phyloP scores from a whole-genome alignment of 1,140 invertebrate genomes.

The fruit fly (Drosophila melanogaster) region Release_6_plus_ISO1_MT NC_004354.4:11424501-11425000 shows the following conservation, averaged over 20 bases:
- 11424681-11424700: slow-evolving; percentile 14
- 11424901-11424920: slow-evolving; percentile 5
- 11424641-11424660: slow-evolving; percentile 1
- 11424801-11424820: slow-evolving; percentile 25
- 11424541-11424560: too few species aligned
- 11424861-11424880: slow-evolving; percentile 1
- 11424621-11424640: slow-evolving; percentile 2
- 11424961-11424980: not conserved
- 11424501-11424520: too few species aligned
- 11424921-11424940: slow-evolving; percentile 19
- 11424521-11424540: too few species aligned
- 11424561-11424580: too few species aligned
- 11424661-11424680: slow-evolving; percentile 2
- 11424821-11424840: not conserved
- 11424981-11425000: not conserved
- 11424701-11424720: slow-evolving; percentile 22
- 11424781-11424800: slow-evolving; percentile 26
- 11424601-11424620: too few species aligned
- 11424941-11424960: not conserved
- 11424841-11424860: slow-evolving; percentile 6
- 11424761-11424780: slow-evolving; percentile 34
- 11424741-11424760: slow-evolving; percentile 37
- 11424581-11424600: too few species aligned
- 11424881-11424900: slow-evolving; percentile 6
- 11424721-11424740: slow-evolving; percentile 31